Evolutionary conservation across 2,797 vertebrate species (phyloP).

Genomic region (Taeniopygia guttata): DNA sequence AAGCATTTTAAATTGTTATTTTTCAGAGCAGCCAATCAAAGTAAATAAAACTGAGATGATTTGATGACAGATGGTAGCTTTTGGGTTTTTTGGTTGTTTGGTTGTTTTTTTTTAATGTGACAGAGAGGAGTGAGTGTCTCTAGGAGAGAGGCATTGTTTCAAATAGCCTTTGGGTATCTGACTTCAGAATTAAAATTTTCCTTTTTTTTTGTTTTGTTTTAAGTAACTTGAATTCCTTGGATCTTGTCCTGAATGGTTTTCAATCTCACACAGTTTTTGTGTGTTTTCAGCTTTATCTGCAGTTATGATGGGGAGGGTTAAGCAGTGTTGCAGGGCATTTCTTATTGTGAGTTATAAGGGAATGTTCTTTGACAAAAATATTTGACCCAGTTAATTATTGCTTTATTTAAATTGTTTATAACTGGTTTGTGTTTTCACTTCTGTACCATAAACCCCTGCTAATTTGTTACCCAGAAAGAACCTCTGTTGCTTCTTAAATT

Average conservation of each 20-base stretch:
- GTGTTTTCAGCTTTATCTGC: neutral
- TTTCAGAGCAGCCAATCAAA: neutral
- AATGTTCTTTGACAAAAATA: neutral
- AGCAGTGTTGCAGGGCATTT: neutral
- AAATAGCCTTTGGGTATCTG: neutral
- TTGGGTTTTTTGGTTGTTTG: neutral
- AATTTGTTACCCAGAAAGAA: neutral
- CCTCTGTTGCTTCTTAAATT: neutral
- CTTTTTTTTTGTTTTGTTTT: neutral
- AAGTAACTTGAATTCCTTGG: neutral
- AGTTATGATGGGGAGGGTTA: neutral
- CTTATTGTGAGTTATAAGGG: neutral
- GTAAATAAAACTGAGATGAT: neutral
- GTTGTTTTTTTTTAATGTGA: neutral
- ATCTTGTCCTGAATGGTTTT: neutral
- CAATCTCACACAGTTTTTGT: accelerated
- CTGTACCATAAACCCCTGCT: neutral
- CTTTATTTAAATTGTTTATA: neutral
- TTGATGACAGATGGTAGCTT: neutral
- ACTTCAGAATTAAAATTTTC: neutral
- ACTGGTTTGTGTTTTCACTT: neutral
- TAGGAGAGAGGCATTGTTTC: neutral
- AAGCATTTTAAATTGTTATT: neutral
- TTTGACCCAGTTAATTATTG: neutral
- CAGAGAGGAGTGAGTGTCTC: neutral